phyloP scores from a whole-genome alignment of 2,888 invertebrate genomes.

The Creontiades dilutus region DNA sequence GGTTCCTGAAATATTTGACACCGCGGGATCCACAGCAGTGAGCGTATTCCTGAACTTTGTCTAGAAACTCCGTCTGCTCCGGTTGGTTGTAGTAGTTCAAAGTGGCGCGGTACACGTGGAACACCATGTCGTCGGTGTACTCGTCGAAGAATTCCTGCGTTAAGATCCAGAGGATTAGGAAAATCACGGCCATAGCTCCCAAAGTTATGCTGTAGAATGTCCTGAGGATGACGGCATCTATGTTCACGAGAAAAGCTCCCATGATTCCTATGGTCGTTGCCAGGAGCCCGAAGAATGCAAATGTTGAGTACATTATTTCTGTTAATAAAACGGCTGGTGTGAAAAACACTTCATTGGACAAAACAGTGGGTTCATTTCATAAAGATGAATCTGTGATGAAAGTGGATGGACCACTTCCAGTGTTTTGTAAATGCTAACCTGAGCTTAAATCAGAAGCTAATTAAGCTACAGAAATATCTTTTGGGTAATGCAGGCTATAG shows the following conservation, averaged over 20 bases:
- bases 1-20: background rate
- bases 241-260: background rate
- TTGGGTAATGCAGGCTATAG: too few species aligned
- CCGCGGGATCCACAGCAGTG: constrained; percentile 9
- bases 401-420: too few species aligned
- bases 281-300: background rate
- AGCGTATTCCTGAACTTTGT: background rate
- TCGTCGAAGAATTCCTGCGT: background rate
- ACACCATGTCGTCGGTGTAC: constrained; percentile 6
- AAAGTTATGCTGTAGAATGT: background rate
- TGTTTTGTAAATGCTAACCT: too few species aligned
- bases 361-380: too few species aligned
- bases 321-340: background rate
- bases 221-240: background rate
- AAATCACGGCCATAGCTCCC: background rate
- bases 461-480: too few species aligned
- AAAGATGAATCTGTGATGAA: too few species aligned
- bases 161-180: background rate
- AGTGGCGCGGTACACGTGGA: background rate
- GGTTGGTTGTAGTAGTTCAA: background rate
- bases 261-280: background rate
- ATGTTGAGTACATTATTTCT: background rate
- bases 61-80: background rate
- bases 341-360: too few species aligned
- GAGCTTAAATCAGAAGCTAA: too few species aligned